Conservation (phyloP, 2,113 vertebrate genomes). For the Stigmatopora nigra region DNA sequence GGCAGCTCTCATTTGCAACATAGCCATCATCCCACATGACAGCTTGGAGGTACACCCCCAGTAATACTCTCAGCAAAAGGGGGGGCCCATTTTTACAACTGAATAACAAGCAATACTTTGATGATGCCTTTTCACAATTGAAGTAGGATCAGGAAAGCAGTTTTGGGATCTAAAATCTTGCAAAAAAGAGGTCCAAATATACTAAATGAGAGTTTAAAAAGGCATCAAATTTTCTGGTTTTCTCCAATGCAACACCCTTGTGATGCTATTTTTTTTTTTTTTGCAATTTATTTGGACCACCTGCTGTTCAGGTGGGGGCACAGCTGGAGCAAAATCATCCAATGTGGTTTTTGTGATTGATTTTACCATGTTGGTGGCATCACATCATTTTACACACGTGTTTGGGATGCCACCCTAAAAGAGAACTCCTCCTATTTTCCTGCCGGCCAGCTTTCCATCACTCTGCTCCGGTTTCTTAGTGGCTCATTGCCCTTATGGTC, state of each 20-base stretch:
- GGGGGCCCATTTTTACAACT: background rate
- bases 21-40: slow-evolving; percentile 48
- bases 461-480: slow-evolving; percentile 40
- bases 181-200: background rate
- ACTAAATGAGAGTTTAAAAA: background rate
- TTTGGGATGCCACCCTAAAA: slow-evolving; percentile 3
- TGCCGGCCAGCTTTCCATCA: slow-evolving; percentile 15
- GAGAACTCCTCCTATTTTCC: slow-evolving; percentile 9
- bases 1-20: slow-evolving; percentile 64
- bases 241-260: background rate
- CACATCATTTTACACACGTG: slow-evolving; percentile 4
- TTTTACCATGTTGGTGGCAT: background rate
- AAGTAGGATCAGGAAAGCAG: background rate
- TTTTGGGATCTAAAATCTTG: background rate
- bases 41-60: slow-evolving; percentile 48
- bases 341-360: slow-evolving; percentile 59
- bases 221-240: background rate
- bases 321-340: slow-evolving; percentile 82
- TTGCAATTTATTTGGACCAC: slow-evolving; percentile 62
- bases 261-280: background rate
- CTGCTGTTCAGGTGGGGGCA: slow-evolving; percentile 97
- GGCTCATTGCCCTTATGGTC: slow-evolving; percentile 99
- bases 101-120: background rate
- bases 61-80: slow-evolving; percentile 36
- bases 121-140: background rate